Evolutionary conservation across 1,140 invertebrate species (phyloP).

Genomic region (Macrosteles quadrilineatus): DNA sequence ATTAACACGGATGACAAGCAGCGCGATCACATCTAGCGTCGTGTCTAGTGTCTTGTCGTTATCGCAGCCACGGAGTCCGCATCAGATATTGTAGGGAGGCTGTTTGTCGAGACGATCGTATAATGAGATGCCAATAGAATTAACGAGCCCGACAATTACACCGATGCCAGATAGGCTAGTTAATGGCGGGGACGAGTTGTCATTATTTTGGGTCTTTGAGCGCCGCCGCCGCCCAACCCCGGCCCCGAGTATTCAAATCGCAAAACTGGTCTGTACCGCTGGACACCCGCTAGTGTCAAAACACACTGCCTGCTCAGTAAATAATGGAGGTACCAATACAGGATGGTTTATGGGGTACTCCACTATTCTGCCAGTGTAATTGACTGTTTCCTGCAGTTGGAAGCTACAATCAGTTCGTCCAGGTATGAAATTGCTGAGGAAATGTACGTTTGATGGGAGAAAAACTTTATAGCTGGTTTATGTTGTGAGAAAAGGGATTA

Average conservation of each 20-base stretch:
- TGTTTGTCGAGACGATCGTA: slow-evolving; percentile 9
- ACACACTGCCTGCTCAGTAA: too few relatives aligned
- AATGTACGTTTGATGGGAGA: too few relatives aligned
- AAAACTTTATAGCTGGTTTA: too few relatives aligned
- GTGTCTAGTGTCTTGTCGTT: not conserved
- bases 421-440: too few relatives aligned
- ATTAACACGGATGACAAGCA: slow-evolving; percentile 7
- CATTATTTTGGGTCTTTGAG: slow-evolving; percentile 24
- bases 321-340: too few relatives aligned
- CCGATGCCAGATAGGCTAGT: slow-evolving; percentile 19
- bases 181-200: slow-evolving; percentile 24
- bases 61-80: not conserved
- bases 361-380: slow-evolving; percentile 1
- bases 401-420: too few relatives aligned
- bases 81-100: not conserved
- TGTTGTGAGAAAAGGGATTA: too few relatives aligned
- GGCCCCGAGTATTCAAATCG: slow-evolving; percentile 17
- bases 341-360: too few relatives aligned
- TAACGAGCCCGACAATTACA: slow-evolving; percentile 25
- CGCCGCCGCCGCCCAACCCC: slow-evolving; percentile 4
- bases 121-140: slow-evolving; percentile 27
- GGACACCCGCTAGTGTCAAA: slow-evolving; percentile 6
- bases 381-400: too few relatives aligned
- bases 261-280: slow-evolving; percentile 9
- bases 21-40: not conserved